Conservation (phyloP, 53 echinoderm and acorn worm genomes). For the Crossaster papposus region DNA sequence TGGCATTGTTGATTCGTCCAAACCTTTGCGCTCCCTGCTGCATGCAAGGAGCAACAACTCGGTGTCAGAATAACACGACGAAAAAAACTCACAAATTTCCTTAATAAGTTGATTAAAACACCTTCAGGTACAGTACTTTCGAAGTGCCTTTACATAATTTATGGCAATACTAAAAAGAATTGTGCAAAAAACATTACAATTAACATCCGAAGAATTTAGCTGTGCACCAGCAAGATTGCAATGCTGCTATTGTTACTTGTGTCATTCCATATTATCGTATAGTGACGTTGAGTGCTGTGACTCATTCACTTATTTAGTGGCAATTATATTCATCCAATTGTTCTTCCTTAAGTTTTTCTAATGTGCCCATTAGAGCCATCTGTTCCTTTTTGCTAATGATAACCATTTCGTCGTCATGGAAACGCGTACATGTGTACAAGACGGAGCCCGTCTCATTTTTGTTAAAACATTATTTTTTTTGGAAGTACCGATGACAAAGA, state of each 20-base stretch:
- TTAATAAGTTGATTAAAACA: too few relatives aligned
- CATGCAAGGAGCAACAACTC: background rate
- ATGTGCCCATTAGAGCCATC: conserved; percentile 10
- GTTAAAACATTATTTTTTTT: too few relatives aligned
- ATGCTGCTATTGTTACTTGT: background rate
- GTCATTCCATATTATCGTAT: background rate
- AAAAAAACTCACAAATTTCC: background rate
- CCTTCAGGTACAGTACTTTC: too few relatives aligned
- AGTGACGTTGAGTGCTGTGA: background rate
- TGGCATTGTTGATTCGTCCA: conserved; percentile 47
- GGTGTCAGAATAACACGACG: background rate
- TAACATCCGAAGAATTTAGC: background rate
- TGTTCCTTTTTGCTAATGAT: background rate
- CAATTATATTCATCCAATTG: background rate
- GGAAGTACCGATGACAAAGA: background rate
- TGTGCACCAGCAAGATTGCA: background rate
- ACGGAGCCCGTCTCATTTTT: background rate
- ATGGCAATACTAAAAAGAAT: too few relatives aligned
- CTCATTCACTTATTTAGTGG: background rate
- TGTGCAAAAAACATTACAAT: too few relatives aligned
- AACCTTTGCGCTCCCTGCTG: background rate
- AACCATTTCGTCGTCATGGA: background rate
- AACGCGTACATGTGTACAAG: background rate
- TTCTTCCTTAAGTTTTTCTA: background rate
- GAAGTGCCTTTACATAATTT: background rate